A percentile compares a stretch with the other conserved stretches of the same genome.
phyloP scores from a whole-genome alignment of 1,140 invertebrate species.

The Cotesia typhae region DNA sequence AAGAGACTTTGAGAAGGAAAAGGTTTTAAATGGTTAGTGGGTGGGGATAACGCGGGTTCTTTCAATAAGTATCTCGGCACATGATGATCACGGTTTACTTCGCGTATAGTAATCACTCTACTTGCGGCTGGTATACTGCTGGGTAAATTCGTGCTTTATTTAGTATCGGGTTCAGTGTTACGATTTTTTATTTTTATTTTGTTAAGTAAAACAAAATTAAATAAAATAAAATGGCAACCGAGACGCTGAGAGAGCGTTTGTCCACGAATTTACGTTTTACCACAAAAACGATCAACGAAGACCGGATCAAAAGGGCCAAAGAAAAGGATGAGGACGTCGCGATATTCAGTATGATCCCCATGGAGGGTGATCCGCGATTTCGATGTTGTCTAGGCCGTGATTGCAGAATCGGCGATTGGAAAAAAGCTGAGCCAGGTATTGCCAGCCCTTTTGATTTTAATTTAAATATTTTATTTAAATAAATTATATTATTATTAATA shows the following conservation, averaged over 20 bases:
- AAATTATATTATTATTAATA: not conserved
- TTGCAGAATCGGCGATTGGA: conserved; percentile 80
- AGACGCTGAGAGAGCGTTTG: conserved; percentile 79
- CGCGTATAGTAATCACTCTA: conserved; percentile 29
- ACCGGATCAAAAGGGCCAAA: conserved; percentile 68
- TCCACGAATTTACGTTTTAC: conserved; percentile 75
- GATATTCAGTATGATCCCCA: conserved; percentile 81
- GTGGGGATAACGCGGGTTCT: conserved; percentile 32
- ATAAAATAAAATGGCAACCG: conserved; percentile 71
- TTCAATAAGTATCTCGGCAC: conserved; percentile 42
- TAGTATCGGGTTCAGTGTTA: not conserved
- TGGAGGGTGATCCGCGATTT: conserved; percentile 78
- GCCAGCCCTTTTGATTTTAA: too few relatives aligned
- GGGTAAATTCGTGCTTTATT: too few relatives aligned
- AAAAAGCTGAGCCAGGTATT: conserved; percentile 78
- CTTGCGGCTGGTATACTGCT: conserved; percentile 19
- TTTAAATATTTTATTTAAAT: too few relatives aligned
- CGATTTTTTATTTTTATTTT: conserved; percentile 13
- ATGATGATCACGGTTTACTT: conserved; percentile 35
- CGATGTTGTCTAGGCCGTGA: conserved; percentile 77
- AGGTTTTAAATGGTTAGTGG: conserved; percentile 13
- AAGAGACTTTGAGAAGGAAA: not conserved
- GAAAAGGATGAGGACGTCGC: conserved; percentile 87
- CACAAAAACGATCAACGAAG: conserved; percentile 74
- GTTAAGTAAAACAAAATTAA: conserved; percentile 9